Evolutionary conservation across 2,113 vertebrate species (phyloP), one percentile per base, ranked within the genome.

Genomic region (Rafetus swinhoei): DNA sequence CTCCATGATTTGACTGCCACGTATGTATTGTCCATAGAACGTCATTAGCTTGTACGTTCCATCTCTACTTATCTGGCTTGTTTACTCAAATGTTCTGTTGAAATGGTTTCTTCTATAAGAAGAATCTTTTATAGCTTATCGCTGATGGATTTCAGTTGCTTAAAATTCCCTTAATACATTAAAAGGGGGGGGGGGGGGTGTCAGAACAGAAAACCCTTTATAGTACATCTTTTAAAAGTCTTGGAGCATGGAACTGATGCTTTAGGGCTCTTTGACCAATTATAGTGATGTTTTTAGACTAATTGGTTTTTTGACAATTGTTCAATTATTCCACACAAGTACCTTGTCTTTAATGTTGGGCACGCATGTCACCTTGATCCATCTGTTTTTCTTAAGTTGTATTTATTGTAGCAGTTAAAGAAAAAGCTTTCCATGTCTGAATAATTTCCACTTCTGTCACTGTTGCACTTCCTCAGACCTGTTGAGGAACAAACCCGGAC

Each of bases 381-480:
- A 55, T 32, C 18, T 55, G 15, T 59, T 90, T 88, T 65, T 96
- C 93, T 60, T 88, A 24, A 27, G 76, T 18, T 84, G 35, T 91
- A 59, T 62, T 84, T 85, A 21, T 87, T 92, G 29, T 29, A 92
- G 56, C 50, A 82, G 55, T n/a, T 74, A 85, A 81, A 95, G 27
- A 82, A 91, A 94, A 76, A 87, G 81, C 14, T 89, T 93, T 88
- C 39, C 55, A 85, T 84, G 62, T 91, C 74, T 60, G 93, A 79
- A 79, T 82, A 0, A 0, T 83, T 85, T 95, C 94, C 52, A 29
- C 21, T 94, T 52, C 7, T 45, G 45, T 45, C 45, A 45, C 45
- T 45, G 45, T 45, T 45, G 45, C 45, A 45, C 45, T 45, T 45
- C 45, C 6, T 45, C 45, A 45, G 45, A 45, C 45, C 45, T 45